These are phyloP conservation scores for Gymnocheta viridis DNA, from an alignment of 2,888 invertebrate species.

Conservation along the genomic window DNA sequence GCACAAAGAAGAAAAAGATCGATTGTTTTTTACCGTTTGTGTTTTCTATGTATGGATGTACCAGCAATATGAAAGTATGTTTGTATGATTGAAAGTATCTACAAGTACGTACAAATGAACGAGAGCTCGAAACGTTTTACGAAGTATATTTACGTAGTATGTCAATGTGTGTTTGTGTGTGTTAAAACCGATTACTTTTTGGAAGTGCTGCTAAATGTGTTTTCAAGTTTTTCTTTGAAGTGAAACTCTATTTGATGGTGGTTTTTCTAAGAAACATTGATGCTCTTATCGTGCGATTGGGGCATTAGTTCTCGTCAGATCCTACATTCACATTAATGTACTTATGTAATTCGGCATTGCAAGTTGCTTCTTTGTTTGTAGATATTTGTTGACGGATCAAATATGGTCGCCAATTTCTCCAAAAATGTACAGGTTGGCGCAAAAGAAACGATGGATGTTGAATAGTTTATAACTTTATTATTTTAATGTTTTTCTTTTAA, in stretches of 20 bases:
- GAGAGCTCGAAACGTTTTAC: not conserved
- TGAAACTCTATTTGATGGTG: not conserved
- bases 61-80: not conserved
- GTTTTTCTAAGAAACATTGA: too few species aligned
- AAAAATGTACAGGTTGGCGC: too few species aligned
- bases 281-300: too few species aligned
- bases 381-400: too few species aligned
- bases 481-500: too few species aligned
- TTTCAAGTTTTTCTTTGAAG: not conserved
- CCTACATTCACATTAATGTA: too few species aligned
- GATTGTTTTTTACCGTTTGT: conserved; percentile 69
- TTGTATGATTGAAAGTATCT: conserved; percentile 23
- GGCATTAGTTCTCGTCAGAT: too few species aligned
- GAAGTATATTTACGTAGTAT: not conserved
- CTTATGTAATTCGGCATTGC: too few species aligned
- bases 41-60: conserved; percentile 25
- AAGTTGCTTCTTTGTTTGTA: too few species aligned
- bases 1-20: conserved; percentile 63
- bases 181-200: conserved; percentile 40
- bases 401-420: too few species aligned
- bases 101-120: not conserved
- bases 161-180: not conserved
- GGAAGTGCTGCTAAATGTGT: conserved; percentile 38
- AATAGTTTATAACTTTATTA: too few species aligned
- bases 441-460: too few species aligned